These are phyloP conservation scores for Callorhinus ursinus DNA, from an alignment of 2,113 vertebrate genomes.

Conservation along the genomic window DNA sequence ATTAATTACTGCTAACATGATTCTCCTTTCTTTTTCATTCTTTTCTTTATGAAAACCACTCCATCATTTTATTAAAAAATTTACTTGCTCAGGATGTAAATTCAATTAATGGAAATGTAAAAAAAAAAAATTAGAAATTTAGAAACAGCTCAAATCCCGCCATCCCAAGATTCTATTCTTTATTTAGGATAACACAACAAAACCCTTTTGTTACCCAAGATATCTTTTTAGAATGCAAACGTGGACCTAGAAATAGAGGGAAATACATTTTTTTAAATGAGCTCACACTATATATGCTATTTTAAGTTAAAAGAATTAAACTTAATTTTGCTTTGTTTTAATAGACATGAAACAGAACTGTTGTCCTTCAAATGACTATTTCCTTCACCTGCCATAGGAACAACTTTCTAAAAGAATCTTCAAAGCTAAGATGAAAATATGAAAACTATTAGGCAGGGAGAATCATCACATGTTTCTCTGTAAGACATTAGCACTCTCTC, in stretches of 20 bases:
- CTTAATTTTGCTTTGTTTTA: conserved; percentile 9
- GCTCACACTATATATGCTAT: neutral
- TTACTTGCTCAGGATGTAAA: conserved; percentile 1
- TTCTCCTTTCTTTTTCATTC: neutral
- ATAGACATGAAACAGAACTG: neutral
- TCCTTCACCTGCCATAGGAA: neutral
- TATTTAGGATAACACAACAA: neutral
- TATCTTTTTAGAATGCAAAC: conserved; percentile 14
- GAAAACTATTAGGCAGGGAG: neutral
- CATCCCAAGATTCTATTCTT: neutral
- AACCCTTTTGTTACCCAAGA: neutral
- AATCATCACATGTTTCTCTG: neutral
- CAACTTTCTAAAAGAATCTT: conserved; percentile 1
- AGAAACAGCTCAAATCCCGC: neutral
- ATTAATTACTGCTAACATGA: neutral
- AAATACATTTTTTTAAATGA: neutral
- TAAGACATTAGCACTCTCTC: neutral
- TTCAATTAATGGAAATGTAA: conserved; percentile 13
- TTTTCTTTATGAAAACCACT: conserved; percentile 32
- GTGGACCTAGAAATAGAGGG: neutral
- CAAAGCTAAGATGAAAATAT: neutral
- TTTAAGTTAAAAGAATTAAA: conserved; percentile 56
- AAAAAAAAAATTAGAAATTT: conserved; percentile 30
- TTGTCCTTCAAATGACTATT: conserved; percentile 23
- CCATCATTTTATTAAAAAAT: neutral